Evolutionary conservation across 2,888 invertebrate genomes (phyloP), one percentile per base, ranked within the genome.

Genomic region (Artemia sinica): DNA sequence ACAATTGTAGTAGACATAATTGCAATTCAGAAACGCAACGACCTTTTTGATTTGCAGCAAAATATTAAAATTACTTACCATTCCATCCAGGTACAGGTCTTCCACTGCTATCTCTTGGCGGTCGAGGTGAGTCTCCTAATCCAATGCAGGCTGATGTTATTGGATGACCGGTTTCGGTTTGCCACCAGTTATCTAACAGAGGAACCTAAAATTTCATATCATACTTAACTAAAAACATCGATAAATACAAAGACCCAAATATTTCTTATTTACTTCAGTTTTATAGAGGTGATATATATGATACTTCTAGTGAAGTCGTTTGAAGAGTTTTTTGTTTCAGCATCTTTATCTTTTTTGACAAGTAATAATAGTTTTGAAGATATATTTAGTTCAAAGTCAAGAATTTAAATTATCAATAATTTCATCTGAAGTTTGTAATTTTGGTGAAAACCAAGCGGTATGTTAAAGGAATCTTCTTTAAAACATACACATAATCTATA

Each of bases 111-210:
- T 85, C 85, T 72, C 82, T 83, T 0, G 89, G 90, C 0, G 89
- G 88, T 71, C 82, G 81, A 13, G 75, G 72, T 0, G 84, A 80
- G 63, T 87, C 84, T 0, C 84, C 85, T 65, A 89, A 84, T 0
- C 91, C 93, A 10, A 88, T 76, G 75, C 90, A 90, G 0, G 88
- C 85, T 0, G 91, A 87, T 0, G 92, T 90, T 70, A 95, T 88
- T 0, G 92, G 86, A 71, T 91, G 90, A 0, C 94, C 94, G 0
- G 91, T 89, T 79, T 95, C 95, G 2, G 95, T 94, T 80, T 95
- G 95, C 94, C 95, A 95, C 93, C 93, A 95, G 77, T 95, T 89
- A 77, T 95, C 94, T 68, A 92, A 77, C 5, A 91, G 82, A 0
- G 89, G 88, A 10, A 86, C 79, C 76, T 77, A 67, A 58, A 69